Evolutionary conservation across 1,140 invertebrate species (phyloP).

Genomic region (Linepithema humile): DNA sequence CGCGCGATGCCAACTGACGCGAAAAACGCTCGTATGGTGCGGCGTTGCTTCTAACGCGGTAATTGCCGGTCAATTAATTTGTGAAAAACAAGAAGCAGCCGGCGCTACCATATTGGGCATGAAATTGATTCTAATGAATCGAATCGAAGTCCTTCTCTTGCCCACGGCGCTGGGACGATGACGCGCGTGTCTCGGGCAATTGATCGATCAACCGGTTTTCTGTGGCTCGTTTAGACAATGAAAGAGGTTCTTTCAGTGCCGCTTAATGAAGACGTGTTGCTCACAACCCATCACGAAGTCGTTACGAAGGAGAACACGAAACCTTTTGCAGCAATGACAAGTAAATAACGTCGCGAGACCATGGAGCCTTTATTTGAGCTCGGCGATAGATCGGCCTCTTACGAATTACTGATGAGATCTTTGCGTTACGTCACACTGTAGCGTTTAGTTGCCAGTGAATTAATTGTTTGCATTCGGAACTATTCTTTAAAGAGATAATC

Average conservation of each 20-base stretch:
- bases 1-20: slow-evolving; percentile 76
- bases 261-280: slow-evolving; percentile 60
- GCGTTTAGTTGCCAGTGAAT: slow-evolving; percentile 16
- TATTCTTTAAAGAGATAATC: neutral
- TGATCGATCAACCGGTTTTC: slow-evolving; percentile 64
- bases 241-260: slow-evolving; percentile 40
- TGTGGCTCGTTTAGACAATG: slow-evolving; percentile 41
- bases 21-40: slow-evolving; percentile 60
- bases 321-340: slow-evolving; percentile 56
- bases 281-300: slow-evolving; percentile 34
- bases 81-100: slow-evolving; percentile 69
- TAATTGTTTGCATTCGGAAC: neutral
- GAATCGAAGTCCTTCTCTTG: slow-evolving; percentile 23
- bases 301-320: slow-evolving; percentile 46
- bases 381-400: slow-evolving; percentile 26
- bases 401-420: slow-evolving; percentile 32
- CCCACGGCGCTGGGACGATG: slow-evolving; percentile 41
- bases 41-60: slow-evolving; percentile 71
- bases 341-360: slow-evolving; percentile 42
- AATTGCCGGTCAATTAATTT: slow-evolving; percentile 80
- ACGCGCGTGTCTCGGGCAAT: slow-evolving; percentile 48
- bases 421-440: slow-evolving; percentile 1
- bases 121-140: slow-evolving; percentile 73
- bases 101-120: slow-evolving; percentile 67
- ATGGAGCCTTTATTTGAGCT: slow-evolving; percentile 38